A percentile compares a stretch with the other conserved stretches of the same genome.
Conservation (phyloP, 1,140 invertebrate species). For the Muscidifurax raptorellus region DNA sequence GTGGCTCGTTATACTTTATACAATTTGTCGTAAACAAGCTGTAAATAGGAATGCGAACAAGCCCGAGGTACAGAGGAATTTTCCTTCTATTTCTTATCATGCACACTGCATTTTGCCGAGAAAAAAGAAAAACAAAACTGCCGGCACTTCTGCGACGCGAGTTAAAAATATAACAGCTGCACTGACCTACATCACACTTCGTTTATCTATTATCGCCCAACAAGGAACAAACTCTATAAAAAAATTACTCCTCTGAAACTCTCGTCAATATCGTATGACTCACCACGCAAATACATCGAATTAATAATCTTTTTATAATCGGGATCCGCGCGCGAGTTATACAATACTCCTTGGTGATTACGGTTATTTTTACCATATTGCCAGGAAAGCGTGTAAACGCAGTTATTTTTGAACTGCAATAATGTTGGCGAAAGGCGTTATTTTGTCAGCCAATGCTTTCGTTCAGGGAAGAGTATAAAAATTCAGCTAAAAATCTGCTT, state of each 20-base stretch:
- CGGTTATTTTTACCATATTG: neutral
- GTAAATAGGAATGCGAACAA: neutral
- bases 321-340: neutral
- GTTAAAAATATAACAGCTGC: slow-evolving; percentile 10
- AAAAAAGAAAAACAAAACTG: neutral
- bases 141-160: neutral
- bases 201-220: too few relatives aligned
- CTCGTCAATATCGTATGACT: too few relatives aligned
- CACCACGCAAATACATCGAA: too few relatives aligned
- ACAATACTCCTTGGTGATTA: neutral
- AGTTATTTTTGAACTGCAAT: neutral
- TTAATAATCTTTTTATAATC: neutral
- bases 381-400: neutral
- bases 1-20: too few relatives aligned
- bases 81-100: neutral
- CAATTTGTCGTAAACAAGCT: neutral
- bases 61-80: neutral
- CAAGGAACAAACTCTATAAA: too few relatives aligned
- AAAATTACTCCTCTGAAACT: too few relatives aligned
- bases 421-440: too few relatives aligned
- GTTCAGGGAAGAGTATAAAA: too few relatives aligned
- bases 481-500: too few relatives aligned
- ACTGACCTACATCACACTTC: slow-evolving; percentile 9
- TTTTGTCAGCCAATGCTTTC: too few relatives aligned
- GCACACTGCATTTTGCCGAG: neutral